phyloP scores from a whole-genome alignment of 2,113 vertebrate genomes.

The Pseudonaja textilis region DNA sequence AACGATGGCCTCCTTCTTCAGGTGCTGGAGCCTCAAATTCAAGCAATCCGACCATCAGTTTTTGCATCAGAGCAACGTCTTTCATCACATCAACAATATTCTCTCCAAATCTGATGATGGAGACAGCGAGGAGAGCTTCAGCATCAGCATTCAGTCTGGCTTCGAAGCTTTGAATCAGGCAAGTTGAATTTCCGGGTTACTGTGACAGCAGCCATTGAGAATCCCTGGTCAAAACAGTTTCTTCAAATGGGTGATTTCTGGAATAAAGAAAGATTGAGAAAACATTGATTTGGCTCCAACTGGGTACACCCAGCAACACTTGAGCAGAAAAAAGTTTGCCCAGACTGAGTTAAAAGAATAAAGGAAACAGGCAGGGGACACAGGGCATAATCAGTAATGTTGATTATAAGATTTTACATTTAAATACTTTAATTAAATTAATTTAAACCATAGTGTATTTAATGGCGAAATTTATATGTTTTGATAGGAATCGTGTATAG shows the following conservation, averaged over 20 bases:
- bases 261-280: not conserved
- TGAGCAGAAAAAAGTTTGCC: not conserved
- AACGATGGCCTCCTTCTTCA: conserved; percentile 59
- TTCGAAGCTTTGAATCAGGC: conserved; percentile 96
- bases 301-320: not conserved
- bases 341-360: not conserved
- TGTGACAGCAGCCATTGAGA: not conserved
- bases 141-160: conserved; percentile 95
- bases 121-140: conserved; percentile 98
- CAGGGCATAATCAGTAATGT: not conserved
- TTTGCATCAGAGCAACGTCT: conserved; percentile 98
- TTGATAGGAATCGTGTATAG: conserved; percentile 88
- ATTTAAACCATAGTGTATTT: not conserved
- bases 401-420: not conserved
- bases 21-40: conserved; percentile 99
- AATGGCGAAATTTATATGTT: conserved; percentile 38
- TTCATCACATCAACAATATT: conserved; percentile 99
- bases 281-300: not conserved
- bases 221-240: fast-evolving
- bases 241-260: not conserved
- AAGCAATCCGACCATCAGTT: conserved; percentile 99
- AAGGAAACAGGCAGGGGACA: not conserved
- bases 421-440: not conserved
- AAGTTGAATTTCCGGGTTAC: conserved; percentile 49
- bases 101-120: conserved; percentile 98